Base-by-base conservation (phyloP, 2,797 vertebrate genomes). In the Sphenodon punctatus region DNA sequence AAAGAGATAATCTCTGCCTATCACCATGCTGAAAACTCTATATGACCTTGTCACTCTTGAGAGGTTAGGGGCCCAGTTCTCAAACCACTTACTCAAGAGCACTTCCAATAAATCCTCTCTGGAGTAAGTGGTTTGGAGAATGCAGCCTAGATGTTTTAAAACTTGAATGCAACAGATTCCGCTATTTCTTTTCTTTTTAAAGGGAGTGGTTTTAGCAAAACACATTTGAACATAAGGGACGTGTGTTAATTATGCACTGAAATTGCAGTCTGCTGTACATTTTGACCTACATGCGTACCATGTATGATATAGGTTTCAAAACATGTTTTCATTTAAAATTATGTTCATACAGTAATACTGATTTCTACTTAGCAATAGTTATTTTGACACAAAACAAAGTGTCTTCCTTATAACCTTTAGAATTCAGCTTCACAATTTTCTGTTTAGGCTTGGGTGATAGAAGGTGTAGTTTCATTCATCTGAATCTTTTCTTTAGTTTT, bases 1-100 rank as follows among this genome's bases (percentile, higher is more conserved):
- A 66, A 97, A 97, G 87, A 96, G 96, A 92, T 96, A 93, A 95
- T 82, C n/a, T 39, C 36, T 71, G 72, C 70, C 58, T 84, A 74
- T 80, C 76, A 53, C 46, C 43, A 38, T 65, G 67, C 68, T 79
- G 68, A 77, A 80, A 76, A 0, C 32, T 88, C 88, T 90, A 92
- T n/a, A 10, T 56, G 30, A 10, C 27, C 63, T 12, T 58, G n/a
- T n/a, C n/a, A n/a, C n/a, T n/a, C n/a, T n/a, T n/a, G n/a, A n/a
- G n/a, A n/a, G n/a, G n/a, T n/a, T n/a, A n/a, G n/a, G n/a, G n/a
- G n/a, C n/a, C n/a, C n/a, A n/a, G n/a, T n/a, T n/a, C n/a, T n/a
- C n/a, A n/a, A n/a, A n/a, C n/a, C n/a, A n/a, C n/a, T n/a, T n/a
- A n/a, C n/a, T n/a, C n/a, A n/a, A n/a, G n/a, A n/a, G n/a, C n/a